These are phyloP conservation scores for Phymastichus coffea DNA, from an alignment of 1,140 invertebrate species.

Conservation along the genomic window DNA sequence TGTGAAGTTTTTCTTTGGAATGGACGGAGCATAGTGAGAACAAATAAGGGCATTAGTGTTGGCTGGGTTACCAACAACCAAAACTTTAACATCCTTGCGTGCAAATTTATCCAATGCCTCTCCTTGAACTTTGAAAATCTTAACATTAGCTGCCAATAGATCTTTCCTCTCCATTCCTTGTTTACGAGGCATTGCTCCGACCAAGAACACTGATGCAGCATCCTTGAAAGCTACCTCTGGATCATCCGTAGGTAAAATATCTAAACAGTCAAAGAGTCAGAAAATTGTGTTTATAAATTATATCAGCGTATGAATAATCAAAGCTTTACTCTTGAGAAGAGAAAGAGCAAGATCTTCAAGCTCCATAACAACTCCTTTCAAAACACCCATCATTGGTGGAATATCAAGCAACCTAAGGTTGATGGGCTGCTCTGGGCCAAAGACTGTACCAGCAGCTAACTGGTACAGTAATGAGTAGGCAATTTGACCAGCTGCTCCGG, in stretches of 20 bases:
- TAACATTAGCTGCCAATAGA: conserved; percentile 91
- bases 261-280: conserved; percentile 44
- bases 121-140: conserved; percentile 97
- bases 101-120: conserved; percentile 90
- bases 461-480: conserved; percentile 95
- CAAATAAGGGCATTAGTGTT: conserved; percentile 99
- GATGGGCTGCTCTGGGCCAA: conserved; percentile 87
- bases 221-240: conserved; percentile 90
- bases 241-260: conserved; percentile 84
- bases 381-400: conserved; percentile 88
- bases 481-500: conserved; percentile 98
- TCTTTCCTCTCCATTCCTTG: conserved; percentile 99
- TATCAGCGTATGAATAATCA: neutral
- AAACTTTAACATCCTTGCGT: conserved; percentile 91
- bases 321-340: conserved; percentile 65
- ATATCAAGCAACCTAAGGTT: conserved; percentile 94
- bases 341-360: conserved; percentile 93
- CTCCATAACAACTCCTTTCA: conserved; percentile 98
- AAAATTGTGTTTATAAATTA: conserved; percentile 1
- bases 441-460: conserved; percentile 94
- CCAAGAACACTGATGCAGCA: conserved; percentile 96
- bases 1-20: conserved; percentile 95
- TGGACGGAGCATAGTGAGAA: conserved; percentile 95
- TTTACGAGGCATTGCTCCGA: conserved; percentile 97
- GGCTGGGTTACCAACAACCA: conserved; percentile 99